Conservation (phyloP, 64 coral and sea anemone genomes). For the Actinia equina region DNA sequence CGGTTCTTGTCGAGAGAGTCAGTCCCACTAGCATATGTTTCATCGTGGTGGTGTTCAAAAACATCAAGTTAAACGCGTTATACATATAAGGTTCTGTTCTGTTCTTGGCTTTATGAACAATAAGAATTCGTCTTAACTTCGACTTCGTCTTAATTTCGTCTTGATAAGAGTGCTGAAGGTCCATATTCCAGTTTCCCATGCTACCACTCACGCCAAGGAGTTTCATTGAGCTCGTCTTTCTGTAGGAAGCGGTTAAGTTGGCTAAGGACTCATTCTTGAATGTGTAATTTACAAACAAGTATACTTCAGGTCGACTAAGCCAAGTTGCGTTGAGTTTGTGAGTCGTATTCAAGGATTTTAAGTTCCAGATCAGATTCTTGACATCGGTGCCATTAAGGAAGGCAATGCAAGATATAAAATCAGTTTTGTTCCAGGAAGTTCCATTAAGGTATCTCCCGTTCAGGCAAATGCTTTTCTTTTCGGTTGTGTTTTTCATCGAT, state of each 20-base stretch:
- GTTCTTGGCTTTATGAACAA: slow-evolving; percentile 61
- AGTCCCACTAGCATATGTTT: slow-evolving; percentile 55
- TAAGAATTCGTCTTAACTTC: slow-evolving; percentile 44
- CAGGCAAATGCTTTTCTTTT: slow-evolving; percentile 59
- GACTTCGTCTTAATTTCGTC: background rate
- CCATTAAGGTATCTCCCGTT: slow-evolving; percentile 68
- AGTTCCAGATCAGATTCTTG: slow-evolving; percentile 58
- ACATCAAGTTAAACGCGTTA: slow-evolving; percentile 41
- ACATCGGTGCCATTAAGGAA: slow-evolving; percentile 37
- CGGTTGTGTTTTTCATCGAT: slow-evolving; percentile 51
- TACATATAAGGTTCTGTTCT: slow-evolving; percentile 30
- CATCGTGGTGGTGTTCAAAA: slow-evolving; percentile 50
- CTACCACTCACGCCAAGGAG: slow-evolving; percentile 42
- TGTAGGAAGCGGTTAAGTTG: slow-evolving; percentile 49
- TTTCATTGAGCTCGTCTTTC: slow-evolving; percentile 37
- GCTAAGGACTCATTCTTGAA: slow-evolving; percentile 53
- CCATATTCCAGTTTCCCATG: slow-evolving; percentile 57
- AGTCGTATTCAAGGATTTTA: slow-evolving; percentile 59
- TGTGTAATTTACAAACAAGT: slow-evolving; percentile 55
- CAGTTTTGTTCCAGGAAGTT: slow-evolving; percentile 38
- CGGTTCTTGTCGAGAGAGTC: slow-evolving; percentile 61
- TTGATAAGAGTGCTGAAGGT: slow-evolving; percentile 68
- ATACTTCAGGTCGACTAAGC: slow-evolving; percentile 31
- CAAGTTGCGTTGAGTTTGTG: slow-evolving; percentile 57
- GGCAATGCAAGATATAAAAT: slow-evolving; percentile 52